phyloP scores from a whole-genome alignment of 2,888 invertebrate genomes.

The Thera britannica region DNA sequence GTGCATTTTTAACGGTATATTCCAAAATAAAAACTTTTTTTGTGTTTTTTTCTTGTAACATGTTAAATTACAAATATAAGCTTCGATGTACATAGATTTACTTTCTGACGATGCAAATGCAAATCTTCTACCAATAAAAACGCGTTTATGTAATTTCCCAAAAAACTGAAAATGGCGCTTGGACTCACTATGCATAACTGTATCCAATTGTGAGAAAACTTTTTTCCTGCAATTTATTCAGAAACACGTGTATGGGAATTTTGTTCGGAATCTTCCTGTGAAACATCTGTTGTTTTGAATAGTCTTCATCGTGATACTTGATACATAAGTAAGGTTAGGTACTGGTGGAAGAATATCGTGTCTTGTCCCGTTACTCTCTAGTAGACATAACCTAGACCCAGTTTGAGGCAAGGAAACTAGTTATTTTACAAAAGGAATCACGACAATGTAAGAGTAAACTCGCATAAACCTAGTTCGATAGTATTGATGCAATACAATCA shows the following conservation, averaged over 20 bases:
- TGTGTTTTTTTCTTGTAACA: too few relatives aligned
- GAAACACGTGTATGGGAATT: conserved; percentile 22
- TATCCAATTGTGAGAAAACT: conserved; percentile 16
- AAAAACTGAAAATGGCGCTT: too few relatives aligned
- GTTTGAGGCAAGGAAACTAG: background rate
- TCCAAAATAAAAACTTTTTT: too few relatives aligned
- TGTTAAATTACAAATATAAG: too few relatives aligned
- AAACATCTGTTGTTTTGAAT: conserved; percentile 23
- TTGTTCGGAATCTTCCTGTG: conserved; percentile 16
- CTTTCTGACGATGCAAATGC: too few relatives aligned
- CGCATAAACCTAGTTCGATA: background rate
- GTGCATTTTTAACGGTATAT: too few relatives aligned
- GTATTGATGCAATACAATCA: background rate
- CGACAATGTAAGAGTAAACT: background rate
- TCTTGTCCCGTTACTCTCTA: conserved; percentile 21
- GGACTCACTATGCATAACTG: too few relatives aligned
- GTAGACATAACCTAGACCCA: conserved; percentile 26
- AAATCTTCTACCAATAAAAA: too few relatives aligned
- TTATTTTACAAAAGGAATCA: background rate
- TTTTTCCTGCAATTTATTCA: conserved; percentile 7
- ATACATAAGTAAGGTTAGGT: conserved; percentile 12
- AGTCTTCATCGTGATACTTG: conserved; percentile 18
- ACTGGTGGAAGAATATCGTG: conserved; percentile 13
- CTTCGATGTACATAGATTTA: too few relatives aligned
- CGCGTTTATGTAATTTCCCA: too few relatives aligned